phyloP scores from a whole-genome alignment of 2,797 vertebrate genomes.

The Aplochiton taeniatus region DNA sequence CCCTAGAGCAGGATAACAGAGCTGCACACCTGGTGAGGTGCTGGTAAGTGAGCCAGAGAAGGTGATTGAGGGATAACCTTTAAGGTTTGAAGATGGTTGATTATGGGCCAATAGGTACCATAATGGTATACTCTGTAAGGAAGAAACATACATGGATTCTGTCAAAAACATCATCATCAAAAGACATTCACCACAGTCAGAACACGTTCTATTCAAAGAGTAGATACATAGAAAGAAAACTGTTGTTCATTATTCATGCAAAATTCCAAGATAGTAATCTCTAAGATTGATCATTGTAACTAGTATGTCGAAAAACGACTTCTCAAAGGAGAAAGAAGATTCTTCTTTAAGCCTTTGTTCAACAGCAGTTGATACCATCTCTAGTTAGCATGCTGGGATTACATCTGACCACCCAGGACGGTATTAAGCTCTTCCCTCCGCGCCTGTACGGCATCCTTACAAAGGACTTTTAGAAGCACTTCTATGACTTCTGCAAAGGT shows the following conservation, averaged over 20 bases:
- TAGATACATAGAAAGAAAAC: too few relatives aligned
- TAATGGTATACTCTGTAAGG: too few relatives aligned
- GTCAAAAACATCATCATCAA: too few relatives aligned
- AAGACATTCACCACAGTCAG: too few relatives aligned
- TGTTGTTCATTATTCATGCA: too few relatives aligned
- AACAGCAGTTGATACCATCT: neutral
- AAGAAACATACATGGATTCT: too few relatives aligned
- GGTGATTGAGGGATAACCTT: neutral
- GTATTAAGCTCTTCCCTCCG: neutral
- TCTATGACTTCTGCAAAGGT: neutral
- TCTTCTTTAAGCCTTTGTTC: neutral
- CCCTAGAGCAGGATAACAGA: constrained; percentile 44
- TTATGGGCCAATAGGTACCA: too few relatives aligned
- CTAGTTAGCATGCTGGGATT: neutral
- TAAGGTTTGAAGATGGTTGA: too few relatives aligned
- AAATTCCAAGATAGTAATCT: neutral
- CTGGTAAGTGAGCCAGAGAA: constrained; percentile 9
- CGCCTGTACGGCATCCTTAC: too few relatives aligned
- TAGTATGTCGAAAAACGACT: neutral
- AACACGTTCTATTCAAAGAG: too few relatives aligned
- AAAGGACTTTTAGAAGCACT: neutral
- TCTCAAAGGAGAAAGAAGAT: neutral
- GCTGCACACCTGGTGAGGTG: constrained; percentile 23
- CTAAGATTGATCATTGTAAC: neutral
- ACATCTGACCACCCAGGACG: constrained; percentile 5